phyloP scores from a whole-genome alignment of 2,888 invertebrate genomes.

The Fabriciana adippe region DNA sequence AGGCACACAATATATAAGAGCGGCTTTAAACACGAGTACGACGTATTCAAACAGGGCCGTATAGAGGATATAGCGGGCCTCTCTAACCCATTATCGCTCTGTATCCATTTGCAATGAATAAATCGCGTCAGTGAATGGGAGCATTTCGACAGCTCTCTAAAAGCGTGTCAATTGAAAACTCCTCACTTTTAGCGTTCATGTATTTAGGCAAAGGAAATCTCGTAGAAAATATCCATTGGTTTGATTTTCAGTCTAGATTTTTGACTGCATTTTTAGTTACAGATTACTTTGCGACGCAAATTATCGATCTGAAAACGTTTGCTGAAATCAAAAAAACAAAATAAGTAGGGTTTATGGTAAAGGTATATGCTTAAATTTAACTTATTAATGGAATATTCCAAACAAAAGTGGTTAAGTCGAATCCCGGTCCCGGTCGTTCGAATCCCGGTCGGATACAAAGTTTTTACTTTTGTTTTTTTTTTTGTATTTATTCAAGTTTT shows the following conservation, averaged over 20 bases:
- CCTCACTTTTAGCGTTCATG: constrained; percentile 1
- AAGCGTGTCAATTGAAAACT: neutral
- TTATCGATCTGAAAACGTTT: neutral
- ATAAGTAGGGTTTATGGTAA: too few relatives aligned
- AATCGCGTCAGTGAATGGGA: neutral
- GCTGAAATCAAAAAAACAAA: too few relatives aligned
- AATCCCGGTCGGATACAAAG: too few relatives aligned
- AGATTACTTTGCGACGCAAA: neutral
- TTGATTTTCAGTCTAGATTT: constrained; percentile 4
- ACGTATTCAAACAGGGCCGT: too few relatives aligned
- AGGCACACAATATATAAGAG: too few relatives aligned
- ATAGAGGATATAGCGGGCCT: neutral
- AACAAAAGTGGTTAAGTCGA: too few relatives aligned
- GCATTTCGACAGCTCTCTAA: constrained; percentile 2
- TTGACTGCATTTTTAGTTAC: neutral
- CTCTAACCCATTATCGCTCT: neutral
- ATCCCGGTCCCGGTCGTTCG: too few relatives aligned
- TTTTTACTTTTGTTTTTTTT: too few relatives aligned
- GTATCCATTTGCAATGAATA: neutral
- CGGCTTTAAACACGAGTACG: neutral
- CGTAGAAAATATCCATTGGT: too few relatives aligned
- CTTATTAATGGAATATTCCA: too few relatives aligned
- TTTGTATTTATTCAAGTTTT: too few relatives aligned
- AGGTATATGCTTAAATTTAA: too few relatives aligned
- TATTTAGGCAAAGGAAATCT: neutral